phyloP scores from a whole-genome alignment of 1,140 invertebrate species.

The Cyrtorhinus lividipennis region DNA sequence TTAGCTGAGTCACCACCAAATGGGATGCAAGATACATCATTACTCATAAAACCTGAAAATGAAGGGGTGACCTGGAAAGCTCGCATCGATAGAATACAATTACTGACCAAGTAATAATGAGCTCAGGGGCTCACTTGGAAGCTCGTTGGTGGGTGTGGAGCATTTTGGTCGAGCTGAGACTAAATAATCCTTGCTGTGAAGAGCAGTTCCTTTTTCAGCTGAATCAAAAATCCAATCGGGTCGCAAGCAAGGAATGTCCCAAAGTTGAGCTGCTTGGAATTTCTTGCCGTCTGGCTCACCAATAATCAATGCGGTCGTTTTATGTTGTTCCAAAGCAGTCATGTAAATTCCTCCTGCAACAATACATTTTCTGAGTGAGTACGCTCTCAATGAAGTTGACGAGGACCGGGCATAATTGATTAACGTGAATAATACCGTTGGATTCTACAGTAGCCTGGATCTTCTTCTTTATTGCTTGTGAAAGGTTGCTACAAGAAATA shows the following conservation, averaged over 20 bases:
- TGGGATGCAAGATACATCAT: constrained; percentile 11
- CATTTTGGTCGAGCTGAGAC: constrained; percentile 36
- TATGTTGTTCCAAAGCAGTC: constrained; percentile 34
- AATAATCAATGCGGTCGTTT: constrained; percentile 37
- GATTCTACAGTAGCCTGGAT: constrained; percentile 53
- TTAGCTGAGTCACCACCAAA: neutral
- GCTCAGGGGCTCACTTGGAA: constrained; percentile 3
- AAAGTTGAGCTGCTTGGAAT: constrained; percentile 58
- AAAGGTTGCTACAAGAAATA: constrained; percentile 63
- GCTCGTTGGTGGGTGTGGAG: constrained; percentile 40
- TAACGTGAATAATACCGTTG: constrained; percentile 37
- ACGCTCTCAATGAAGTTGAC: too few species aligned
- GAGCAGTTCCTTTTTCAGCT: constrained; percentile 50
- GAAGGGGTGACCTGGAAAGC: neutral
- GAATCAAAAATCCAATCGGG: constrained; percentile 67
- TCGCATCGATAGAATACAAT: too few species aligned
- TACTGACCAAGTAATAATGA: neutral
- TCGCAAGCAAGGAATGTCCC: constrained; percentile 53
- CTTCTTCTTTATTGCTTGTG: constrained; percentile 45
- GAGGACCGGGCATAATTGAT: too few species aligned
- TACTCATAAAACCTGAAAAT: constrained; percentile 16
- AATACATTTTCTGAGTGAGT: neutral
- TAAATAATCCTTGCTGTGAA: constrained; percentile 49
- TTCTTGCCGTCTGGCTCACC: constrained; percentile 55
- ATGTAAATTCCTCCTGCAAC: constrained; percentile 24